Conservation (phyloP, 2,888 invertebrate genomes). For the Rhamphomyia laevipes region DNA sequence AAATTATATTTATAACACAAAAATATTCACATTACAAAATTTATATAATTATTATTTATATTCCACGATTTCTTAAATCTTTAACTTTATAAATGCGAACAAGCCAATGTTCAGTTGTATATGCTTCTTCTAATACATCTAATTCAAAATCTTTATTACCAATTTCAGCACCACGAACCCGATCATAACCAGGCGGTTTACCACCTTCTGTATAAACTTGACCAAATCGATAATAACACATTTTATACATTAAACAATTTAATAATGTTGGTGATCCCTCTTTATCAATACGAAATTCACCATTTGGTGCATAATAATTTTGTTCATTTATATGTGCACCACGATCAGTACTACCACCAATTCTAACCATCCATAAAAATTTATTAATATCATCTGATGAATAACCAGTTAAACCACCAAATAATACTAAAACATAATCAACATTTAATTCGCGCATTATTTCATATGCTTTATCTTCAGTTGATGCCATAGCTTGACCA, state of each 20-base stretch:
- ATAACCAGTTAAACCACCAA: conserved; percentile 97
- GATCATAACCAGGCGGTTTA: conserved; percentile 91
- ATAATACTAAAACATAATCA: conserved; percentile 94
- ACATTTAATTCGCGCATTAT: conserved; percentile 97
- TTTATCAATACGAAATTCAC: conserved; percentile 92
- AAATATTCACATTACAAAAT: too few species aligned
- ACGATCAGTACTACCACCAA: conserved; percentile 90
- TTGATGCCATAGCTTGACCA: conserved; percentile 96
- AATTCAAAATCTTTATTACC: conserved; percentile 97
- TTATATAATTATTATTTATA: conserved; percentile 33
- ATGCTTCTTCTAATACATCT: conserved; percentile 97
- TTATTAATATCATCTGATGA: conserved; percentile 99
- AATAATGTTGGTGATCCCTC: conserved; percentile 85
- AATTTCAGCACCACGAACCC: conserved; percentile 94
- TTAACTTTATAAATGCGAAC: conserved; percentile 98
- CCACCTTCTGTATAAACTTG: conserved; percentile 89
- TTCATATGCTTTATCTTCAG: conserved; percentile 93
- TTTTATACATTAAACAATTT: conserved; percentile 98
- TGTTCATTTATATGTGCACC: conserved; percentile 92
- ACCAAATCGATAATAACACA: conserved; percentile 98
- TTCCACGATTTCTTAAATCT: conserved; percentile 79
- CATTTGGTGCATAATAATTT: conserved; percentile 91
- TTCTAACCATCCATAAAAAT: conserved; percentile 98
- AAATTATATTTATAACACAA: too few species aligned
- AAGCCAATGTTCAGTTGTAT: conserved; percentile 98